Percentiles rank a stretch among this genome's conserved stretches.
phyloP scores from a whole-genome alignment of 2,113 vertebrate genomes.

The Dendropsophus ebraccatus region DNA sequence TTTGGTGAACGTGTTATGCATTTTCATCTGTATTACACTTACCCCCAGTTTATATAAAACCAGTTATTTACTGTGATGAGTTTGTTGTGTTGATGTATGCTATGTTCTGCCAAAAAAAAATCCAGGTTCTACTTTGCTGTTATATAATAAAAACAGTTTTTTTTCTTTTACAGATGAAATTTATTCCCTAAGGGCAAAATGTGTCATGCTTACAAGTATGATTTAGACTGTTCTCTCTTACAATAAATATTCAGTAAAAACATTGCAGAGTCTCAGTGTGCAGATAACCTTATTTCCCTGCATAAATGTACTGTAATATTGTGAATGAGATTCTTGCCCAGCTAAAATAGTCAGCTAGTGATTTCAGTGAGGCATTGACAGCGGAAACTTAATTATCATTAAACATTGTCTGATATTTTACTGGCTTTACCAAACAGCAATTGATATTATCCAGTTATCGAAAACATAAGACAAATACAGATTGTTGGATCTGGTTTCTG shows the following conservation, averaged over 20 bases:
- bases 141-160: neutral
- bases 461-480: neutral
- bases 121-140: neutral
- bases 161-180: neutral
- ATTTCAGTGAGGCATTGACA: neutral
- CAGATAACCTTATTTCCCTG: neutral
- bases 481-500: too few species aligned
- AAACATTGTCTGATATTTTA: neutral
- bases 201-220: neutral
- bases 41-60: too few species aligned
- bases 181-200: neutral
- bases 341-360: neutral
- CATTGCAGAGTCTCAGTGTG: neutral
- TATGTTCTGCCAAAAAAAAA: neutral
- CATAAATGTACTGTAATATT: neutral
- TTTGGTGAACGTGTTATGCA: too few species aligned
- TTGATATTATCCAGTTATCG: neutral
- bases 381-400: neutral
- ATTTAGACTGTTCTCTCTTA: neutral
- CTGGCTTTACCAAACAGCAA: too few species aligned
- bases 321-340: neutral
- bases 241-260: constrained; percentile 10
- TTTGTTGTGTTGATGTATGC: too few species aligned
- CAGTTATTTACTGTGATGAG: too few species aligned
- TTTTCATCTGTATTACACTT: too few species aligned